Evolutionary conservation across 2,797 vertebrate genomes (phyloP).

Genomic region (Lithobates sylvaticus): DNA sequence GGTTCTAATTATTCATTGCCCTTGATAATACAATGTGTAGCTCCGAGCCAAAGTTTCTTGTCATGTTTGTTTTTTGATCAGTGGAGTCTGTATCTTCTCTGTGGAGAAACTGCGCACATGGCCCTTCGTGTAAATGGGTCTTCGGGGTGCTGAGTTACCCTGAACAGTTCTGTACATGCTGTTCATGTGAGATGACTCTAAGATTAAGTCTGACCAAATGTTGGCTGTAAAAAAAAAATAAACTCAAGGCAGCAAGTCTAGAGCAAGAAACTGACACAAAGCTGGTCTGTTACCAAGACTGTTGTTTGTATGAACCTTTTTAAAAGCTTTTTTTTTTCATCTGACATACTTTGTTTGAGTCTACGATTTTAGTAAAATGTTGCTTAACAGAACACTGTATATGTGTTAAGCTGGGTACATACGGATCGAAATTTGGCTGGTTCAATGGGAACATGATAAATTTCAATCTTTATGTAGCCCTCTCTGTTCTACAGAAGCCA

Average conservation of each 20-base stretch:
- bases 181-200: slow-evolving; percentile 27
- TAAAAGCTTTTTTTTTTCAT: neutral
- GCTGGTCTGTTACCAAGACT: neutral
- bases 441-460: too few species aligned
- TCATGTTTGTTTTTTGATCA: slow-evolving; percentile 41
- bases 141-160: slow-evolving; percentile 42
- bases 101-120: slow-evolving; percentile 36
- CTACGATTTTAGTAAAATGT: too few species aligned
- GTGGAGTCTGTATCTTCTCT: slow-evolving; percentile 30
- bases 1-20: neutral
- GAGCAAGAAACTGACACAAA: neutral
- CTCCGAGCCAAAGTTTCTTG: slow-evolving; percentile 5
- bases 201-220: slow-evolving; percentile 36
- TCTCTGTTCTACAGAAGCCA: too few species aligned
- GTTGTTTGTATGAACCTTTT: neutral
- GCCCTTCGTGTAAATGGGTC: slow-evolving; percentile 26
- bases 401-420: too few species aligned
- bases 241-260: slow-evolving; percentile 15
- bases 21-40: neutral
- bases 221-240: slow-evolving; percentile 18
- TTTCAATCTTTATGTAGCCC: too few species aligned
- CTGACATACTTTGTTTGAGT: neutral
- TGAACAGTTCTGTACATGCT: slow-evolving; percentile 39
- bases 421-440: too few species aligned
- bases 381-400: too few species aligned